These are phyloP conservation scores for Steatocranus sp. DNA, from an alignment of 2,797 vertebrate species.

Conservation along the genomic window DNA sequence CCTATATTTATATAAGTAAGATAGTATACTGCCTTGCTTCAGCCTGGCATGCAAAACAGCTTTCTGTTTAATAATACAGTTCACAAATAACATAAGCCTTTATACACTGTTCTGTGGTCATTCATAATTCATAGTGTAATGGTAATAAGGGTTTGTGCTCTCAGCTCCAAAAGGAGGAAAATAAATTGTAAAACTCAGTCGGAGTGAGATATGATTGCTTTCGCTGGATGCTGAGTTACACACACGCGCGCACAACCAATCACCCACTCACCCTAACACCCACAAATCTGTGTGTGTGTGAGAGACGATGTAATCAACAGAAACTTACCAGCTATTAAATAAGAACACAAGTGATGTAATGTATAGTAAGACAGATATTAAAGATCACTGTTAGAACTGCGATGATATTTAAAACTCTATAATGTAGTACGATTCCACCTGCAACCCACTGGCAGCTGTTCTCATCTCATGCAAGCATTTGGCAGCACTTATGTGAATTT, in stretches of 20 bases:
- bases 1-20: neutral
- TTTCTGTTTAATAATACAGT: constrained; percentile 56
- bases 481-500: constrained; percentile 49
- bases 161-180: constrained; percentile 6
- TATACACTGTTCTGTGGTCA: constrained; percentile 46
- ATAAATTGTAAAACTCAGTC: neutral
- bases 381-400: neutral
- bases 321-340: neutral
- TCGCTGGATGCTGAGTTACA: neutral
- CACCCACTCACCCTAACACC: neutral
- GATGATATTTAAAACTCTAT: neutral
- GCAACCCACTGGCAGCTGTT: constrained; percentile 52
- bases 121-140: constrained; percentile 63
- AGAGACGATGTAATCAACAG: neutral
- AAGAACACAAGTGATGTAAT: neutral
- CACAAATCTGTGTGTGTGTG: neutral
- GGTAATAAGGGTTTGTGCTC: constrained; percentile 54
- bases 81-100: constrained; percentile 50
- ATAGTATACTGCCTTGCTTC: neutral
- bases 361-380: neutral
- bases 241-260: neutral
- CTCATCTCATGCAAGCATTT: constrained; percentile 38
- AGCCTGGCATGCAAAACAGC: constrained; percentile 38
- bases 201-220: neutral
- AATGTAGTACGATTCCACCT: constrained; percentile 28